Evolutionary conservation across 2,888 invertebrate species (phyloP).

Genomic region (Ditula angustiorana): DNA sequence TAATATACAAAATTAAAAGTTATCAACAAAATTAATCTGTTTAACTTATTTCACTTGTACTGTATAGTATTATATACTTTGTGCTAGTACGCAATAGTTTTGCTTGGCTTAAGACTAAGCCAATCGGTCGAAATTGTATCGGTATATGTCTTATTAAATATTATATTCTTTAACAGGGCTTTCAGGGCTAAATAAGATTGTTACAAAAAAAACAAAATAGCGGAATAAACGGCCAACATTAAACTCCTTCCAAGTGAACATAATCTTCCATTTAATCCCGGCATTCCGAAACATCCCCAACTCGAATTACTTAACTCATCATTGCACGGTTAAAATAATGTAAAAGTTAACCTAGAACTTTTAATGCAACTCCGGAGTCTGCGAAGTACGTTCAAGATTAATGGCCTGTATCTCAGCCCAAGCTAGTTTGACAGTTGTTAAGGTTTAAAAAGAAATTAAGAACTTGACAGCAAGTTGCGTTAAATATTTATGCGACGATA

Average conservation of each 20-base stretch:
- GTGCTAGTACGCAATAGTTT: no score
- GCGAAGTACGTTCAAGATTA: conserved; percentile 34
- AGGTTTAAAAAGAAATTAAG: conserved; percentile 39
- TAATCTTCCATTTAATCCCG: conserved; percentile 9
- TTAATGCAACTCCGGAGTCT: conserved; percentile 31
- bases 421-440: conserved; percentile 39
- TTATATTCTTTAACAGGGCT: no score
- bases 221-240: no score
- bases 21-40: no score
- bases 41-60: no score
- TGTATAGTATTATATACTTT: no score
- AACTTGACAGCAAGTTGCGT: conserved; percentile 26
- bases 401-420: conserved; percentile 27
- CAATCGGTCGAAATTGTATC: no score
- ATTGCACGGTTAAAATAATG: conserved; percentile 38
- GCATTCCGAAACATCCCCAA: conserved; percentile 1
- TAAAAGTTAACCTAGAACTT: conserved; percentile 37
- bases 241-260: neutral
- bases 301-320: conserved; percentile 19
- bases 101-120: no score
- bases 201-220: no score
- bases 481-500: conserved; percentile 30
- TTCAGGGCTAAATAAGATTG: no score
- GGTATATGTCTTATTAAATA: no score
- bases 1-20: no score